These are phyloP conservation scores for Trichopria drosophilae DNA, from an alignment of 2,888 invertebrate genomes.

Conservation along the genomic window DNA sequence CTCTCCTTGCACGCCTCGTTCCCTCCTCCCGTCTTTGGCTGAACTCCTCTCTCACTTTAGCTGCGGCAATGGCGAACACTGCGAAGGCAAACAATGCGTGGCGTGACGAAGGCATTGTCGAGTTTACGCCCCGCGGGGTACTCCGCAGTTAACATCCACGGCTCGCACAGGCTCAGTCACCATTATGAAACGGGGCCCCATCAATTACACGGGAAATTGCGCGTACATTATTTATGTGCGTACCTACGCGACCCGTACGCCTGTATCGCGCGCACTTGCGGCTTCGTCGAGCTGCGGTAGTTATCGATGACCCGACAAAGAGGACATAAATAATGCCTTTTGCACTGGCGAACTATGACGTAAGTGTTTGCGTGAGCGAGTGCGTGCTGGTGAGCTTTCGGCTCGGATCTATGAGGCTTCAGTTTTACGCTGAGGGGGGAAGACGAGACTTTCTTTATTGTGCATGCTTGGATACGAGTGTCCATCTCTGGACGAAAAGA, in stretches of 20 bases:
- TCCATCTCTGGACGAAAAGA: too few species aligned
- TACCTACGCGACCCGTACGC: slow-evolving; percentile 24
- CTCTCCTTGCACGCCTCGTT: too few species aligned
- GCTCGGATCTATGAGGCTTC: too few species aligned
- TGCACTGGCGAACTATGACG: slow-evolving; percentile 18
- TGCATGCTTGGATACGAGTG: too few species aligned
- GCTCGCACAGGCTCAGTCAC: slow-evolving; percentile 37
- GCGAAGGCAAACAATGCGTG: slow-evolving; percentile 54
- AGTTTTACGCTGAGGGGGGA: too few species aligned
- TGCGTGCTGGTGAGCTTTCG: too few species aligned
- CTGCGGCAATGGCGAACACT: too few species aligned
- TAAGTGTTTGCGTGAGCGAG: slow-evolving; percentile 19
- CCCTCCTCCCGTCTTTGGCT: too few species aligned
- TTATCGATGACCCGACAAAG: slow-evolving; percentile 54
- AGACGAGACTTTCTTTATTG: too few species aligned
- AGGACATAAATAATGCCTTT: slow-evolving; percentile 49
- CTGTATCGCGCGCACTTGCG: slow-evolving; percentile 16
- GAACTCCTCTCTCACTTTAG: too few species aligned
- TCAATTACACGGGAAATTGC: slow-evolving; percentile 57
- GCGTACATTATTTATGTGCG: slow-evolving; percentile 50
- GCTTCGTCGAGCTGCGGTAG: slow-evolving; percentile 36
- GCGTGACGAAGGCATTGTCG: slow-evolving; percentile 57
- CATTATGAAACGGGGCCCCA: slow-evolving; percentile 50
- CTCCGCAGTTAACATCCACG: slow-evolving; percentile 43
- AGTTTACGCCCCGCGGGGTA: slow-evolving; percentile 55